Conservation (phyloP, 30 jellyfish, hydroid and myxozoan genomes). For the Aurelia coerulea region DNA sequence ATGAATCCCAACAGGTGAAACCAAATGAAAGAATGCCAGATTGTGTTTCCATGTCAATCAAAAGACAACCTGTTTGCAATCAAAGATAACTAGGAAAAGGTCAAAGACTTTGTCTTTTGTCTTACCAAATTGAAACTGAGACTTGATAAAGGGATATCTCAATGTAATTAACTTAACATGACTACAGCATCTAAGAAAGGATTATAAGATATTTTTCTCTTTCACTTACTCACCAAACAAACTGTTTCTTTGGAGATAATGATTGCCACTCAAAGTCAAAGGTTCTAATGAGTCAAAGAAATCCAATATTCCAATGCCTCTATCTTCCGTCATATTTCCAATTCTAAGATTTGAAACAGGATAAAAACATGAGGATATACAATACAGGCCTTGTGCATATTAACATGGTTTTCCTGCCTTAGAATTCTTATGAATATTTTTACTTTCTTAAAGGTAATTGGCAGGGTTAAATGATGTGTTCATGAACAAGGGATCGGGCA, state of each 20-base stretch:
- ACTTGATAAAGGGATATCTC: too few relatives aligned
- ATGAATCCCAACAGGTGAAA: too few relatives aligned
- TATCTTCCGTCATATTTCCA: not conserved
- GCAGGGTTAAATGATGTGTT: not conserved
- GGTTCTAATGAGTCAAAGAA: conserved; percentile 51
- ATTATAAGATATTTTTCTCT: not conserved
- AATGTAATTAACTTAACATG: too few relatives aligned
- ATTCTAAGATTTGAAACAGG: not conserved
- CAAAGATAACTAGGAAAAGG: not conserved
- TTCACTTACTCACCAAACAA: conserved; percentile 33
- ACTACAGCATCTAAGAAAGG: too few relatives aligned
- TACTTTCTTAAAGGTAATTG: too few relatives aligned
- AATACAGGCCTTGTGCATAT: not conserved
- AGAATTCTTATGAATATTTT: not conserved
- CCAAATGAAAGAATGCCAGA: too few relatives aligned
- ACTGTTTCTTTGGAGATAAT: conserved; percentile 42
- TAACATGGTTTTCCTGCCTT: too few relatives aligned
- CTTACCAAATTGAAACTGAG: too few relatives aligned
- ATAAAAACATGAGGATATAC: not conserved
- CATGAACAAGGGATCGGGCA: too few relatives aligned
- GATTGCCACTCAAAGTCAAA: conserved; percentile 17
- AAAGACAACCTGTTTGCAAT: not conserved
- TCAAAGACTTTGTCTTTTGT: too few relatives aligned
- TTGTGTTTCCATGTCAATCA: not conserved
- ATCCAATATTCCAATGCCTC: conserved; percentile 24